These are phyloP conservation scores for Colletes collaris DNA, from an alignment of 2,888 invertebrate species.

Conservation along the genomic window DNA sequence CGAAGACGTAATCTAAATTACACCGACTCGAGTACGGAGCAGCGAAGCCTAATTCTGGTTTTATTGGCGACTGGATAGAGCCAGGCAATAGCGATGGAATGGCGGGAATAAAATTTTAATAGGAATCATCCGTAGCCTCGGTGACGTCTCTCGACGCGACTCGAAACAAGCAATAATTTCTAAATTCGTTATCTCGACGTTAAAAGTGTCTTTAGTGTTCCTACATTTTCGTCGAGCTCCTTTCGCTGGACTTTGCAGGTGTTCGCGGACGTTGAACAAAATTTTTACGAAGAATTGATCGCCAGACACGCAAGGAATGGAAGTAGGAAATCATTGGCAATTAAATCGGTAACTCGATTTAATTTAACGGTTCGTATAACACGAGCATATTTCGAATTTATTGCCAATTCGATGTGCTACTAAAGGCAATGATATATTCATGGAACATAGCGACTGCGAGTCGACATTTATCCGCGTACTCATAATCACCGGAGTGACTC, in stretches of 20 bases:
- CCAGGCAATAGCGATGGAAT: neutral
- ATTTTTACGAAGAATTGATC: no score
- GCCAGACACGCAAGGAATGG: no score
- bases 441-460: neutral
- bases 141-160: neutral
- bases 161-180: no score
- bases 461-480: neutral
- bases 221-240: no score
- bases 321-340: slow-evolving; percentile 7
- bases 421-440: slow-evolving; percentile 30
- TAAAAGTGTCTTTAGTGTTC: no score
- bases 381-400: slow-evolving; percentile 26
- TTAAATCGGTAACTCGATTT: slow-evolving; percentile 28
- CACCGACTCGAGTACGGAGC: neutral
- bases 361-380: slow-evolving; percentile 23
- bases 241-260: no score
- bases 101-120: slow-evolving; percentile 16
- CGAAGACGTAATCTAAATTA: slow-evolving; percentile 30
- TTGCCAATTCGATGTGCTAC: slow-evolving; percentile 8
- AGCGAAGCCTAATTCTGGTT: slow-evolving; percentile 3
- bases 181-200: no score
- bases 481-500: neutral
- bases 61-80: slow-evolving; percentile 8
- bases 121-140: neutral
- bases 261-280: no score